A percentile compares a stretch with the other conserved stretches of the same genome.
These are phyloP conservation scores for Catamblyrhynchus diadema DNA, from an alignment of 2,797 vertebrate genomes.

Conservation along the genomic window DNA sequence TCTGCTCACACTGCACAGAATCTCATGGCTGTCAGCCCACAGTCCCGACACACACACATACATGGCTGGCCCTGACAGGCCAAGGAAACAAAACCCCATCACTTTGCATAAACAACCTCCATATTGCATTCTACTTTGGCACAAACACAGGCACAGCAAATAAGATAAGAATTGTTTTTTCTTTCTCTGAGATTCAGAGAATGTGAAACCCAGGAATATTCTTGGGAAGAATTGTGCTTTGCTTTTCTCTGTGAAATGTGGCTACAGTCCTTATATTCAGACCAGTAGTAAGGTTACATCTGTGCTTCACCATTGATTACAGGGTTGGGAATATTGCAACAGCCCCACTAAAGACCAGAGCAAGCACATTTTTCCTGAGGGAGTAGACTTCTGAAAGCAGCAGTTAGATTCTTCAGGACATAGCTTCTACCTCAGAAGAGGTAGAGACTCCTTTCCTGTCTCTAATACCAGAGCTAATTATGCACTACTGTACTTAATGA, in stretches of 20 bases:
- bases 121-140: no score
- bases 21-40: not conserved
- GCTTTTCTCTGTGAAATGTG: not conserved
- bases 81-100: no score
- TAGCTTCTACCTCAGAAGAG: not conserved
- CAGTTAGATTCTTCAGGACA: conserved; percentile 1
- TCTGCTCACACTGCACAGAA: not conserved
- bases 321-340: not conserved
- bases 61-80: no score
- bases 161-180: no score
- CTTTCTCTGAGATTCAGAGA: not conserved
- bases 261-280: not conserved
- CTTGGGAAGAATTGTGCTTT: no score
- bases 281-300: not conserved
- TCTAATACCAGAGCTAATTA: conserved; percentile 11
- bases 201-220: no score
- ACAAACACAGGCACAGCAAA: no score
- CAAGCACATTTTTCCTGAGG: conserved; percentile 36
- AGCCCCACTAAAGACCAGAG: not conserved
- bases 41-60: no score
- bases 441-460: not conserved
- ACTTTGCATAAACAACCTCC: no score
- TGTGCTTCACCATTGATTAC: not conserved
- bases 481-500: not conserved
- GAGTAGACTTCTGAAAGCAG: not conserved